These are phyloP conservation scores for Limnephilus auricula DNA, from an alignment of 2,888 invertebrate genomes.

Conservation along the genomic window DNA sequence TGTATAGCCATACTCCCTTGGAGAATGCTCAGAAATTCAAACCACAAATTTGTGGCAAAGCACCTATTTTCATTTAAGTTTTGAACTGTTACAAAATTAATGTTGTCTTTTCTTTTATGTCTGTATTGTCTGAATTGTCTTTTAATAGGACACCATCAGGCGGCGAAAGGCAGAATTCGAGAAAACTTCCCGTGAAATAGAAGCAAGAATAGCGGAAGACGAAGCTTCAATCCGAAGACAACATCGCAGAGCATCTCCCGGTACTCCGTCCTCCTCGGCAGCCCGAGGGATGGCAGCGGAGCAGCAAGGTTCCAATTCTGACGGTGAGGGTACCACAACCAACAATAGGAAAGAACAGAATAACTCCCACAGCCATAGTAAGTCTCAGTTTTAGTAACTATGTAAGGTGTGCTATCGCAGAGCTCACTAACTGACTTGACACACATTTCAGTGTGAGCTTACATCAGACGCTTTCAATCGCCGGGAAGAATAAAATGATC, in stretches of 20 bases:
- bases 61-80: background rate
- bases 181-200: conserved; percentile 87
- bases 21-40: too few species aligned
- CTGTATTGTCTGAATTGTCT: background rate
- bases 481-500: background rate
- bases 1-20: too few species aligned
- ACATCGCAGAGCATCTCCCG: conserved; percentile 67
- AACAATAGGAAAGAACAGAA: conserved; percentile 66
- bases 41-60: background rate
- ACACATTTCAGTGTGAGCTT: conserved; percentile 11
- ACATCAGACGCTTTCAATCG: background rate
- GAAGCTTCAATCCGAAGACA: conserved; percentile 67
- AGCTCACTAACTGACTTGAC: background rate
- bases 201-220: conserved; percentile 75
- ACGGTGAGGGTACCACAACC: conserved; percentile 68
- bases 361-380: conserved; percentile 64
- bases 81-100: background rate
- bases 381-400: conserved; percentile 59
- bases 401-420: conserved; percentile 55
- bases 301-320: conserved; percentile 58
- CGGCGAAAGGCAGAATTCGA: conserved; percentile 83
- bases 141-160: conserved; percentile 79
- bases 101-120: background rate
- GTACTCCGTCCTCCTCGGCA: conserved; percentile 69
- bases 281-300: conserved; percentile 64